A percentile compares a stretch with the other conserved stretches of the same genome.
phyloP scores from a whole-genome alignment of 2,797 vertebrate genomes.

The Gallinago nigripennis region DNA sequence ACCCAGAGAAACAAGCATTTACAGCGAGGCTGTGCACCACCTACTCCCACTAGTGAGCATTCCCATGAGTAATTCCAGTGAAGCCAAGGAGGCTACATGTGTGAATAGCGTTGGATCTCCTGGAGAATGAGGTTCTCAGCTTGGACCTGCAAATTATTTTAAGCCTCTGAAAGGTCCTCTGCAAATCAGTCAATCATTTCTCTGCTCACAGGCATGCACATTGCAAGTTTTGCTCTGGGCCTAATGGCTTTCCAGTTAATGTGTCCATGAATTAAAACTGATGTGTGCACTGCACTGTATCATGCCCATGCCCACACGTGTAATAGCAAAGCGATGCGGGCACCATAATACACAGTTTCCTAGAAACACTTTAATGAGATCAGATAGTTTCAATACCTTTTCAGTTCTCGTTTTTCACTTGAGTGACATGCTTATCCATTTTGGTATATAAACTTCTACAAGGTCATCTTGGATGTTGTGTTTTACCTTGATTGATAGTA shows the following conservation, averaged over 20 bases:
- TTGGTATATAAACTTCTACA: constrained; percentile 59
- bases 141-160: neutral
- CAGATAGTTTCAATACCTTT: constrained; percentile 25
- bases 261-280: neutral
- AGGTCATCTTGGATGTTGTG: constrained; percentile 44
- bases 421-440: constrained; percentile 12
- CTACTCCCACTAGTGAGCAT: neutral
- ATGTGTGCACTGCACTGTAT: neutral
- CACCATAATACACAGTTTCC: neutral
- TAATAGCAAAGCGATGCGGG: neutral
- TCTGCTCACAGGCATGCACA: neutral
- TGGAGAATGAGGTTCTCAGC: neutral
- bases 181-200: neutral
- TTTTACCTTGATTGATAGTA: constrained; percentile 52
- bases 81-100: neutral
- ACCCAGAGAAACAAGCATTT: neutral
- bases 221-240: neutral
- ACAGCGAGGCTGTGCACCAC: neutral
- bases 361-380: neutral
- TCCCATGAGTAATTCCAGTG: neutral
- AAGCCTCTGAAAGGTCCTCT: neutral
- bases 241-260: neutral
- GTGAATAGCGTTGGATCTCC: neutral
- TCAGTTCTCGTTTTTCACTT: constrained; percentile 17
- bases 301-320: neutral